Conservation (phyloP, 2,797 vertebrate genomes). For the Phataginus tetradactyla region DNA sequence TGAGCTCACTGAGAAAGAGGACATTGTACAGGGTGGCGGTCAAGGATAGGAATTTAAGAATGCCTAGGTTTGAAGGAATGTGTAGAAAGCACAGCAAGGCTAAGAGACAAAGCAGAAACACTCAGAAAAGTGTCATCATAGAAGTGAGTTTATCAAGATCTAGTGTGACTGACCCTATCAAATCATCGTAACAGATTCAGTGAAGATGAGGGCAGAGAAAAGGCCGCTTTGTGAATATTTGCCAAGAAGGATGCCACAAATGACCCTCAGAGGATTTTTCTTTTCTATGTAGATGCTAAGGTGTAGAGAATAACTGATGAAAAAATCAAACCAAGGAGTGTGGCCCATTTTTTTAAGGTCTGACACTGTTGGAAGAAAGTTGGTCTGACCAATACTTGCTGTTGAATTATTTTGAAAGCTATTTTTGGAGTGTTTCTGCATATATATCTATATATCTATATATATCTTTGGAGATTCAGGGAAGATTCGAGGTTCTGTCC, state of each 20-base stretch:
- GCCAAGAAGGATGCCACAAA: neutral
- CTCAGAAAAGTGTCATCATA: neutral
- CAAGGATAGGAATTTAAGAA: neutral
- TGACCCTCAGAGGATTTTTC: neutral
- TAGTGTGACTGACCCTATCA: neutral
- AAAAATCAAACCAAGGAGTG: neutral
- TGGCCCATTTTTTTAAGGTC: neutral
- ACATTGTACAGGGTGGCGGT: neutral
- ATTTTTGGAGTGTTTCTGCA: neutral
- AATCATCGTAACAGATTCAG: neutral
- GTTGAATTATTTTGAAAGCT: constrained; percentile 32
- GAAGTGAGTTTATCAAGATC: neutral
- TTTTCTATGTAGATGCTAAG: neutral
- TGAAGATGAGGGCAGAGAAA: neutral
- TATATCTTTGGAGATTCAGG: neutral
- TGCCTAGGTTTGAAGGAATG: neutral
- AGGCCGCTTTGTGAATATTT: neutral
- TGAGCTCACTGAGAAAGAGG: neutral
- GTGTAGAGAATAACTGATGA: neutral
- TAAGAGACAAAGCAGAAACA: neutral
- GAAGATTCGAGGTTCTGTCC: neutral
- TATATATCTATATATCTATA: neutral
- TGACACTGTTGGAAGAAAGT: neutral
- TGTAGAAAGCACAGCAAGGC: neutral
- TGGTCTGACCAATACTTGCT: neutral